Percentiles rank a stretch among this genome's conserved stretches.
phyloP scores from a whole-genome alignment of 2,113 vertebrate genomes.

The Eclectus roratus region DNA sequence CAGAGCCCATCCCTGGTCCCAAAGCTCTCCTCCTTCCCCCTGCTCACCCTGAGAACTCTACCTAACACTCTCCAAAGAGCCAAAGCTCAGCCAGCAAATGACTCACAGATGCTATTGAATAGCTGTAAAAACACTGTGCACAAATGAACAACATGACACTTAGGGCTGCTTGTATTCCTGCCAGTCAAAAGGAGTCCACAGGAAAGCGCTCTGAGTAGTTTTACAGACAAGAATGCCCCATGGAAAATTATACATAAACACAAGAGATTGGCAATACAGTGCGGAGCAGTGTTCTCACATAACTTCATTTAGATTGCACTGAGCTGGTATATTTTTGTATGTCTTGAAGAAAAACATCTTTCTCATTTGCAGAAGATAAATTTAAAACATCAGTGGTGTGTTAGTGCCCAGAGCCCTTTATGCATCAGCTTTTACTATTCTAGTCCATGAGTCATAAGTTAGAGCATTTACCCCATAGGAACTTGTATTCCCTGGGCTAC shows the following conservation, averaged over 20 bases:
- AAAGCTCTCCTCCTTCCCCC: not conserved
- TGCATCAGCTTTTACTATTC: slow-evolving; percentile 40
- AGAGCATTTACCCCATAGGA: slow-evolving; percentile 44
- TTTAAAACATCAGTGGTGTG: slow-evolving; percentile 66
- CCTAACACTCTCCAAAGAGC: not conserved
- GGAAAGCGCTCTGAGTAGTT: slow-evolving; percentile 61
- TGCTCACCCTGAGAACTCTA: not conserved
- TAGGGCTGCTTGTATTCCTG: slow-evolving; percentile 67
- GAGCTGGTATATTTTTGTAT: slow-evolving; percentile 66
- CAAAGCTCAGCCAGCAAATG: slow-evolving; percentile 41
- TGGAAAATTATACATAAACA: slow-evolving; percentile 64
- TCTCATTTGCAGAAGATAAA: slow-evolving; percentile 72
- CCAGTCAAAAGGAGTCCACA: slow-evolving; percentile 74
- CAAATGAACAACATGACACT: slow-evolving; percentile 71
- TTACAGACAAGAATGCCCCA: slow-evolving; percentile 68
- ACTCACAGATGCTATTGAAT: slow-evolving; percentile 75
- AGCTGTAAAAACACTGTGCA: slow-evolving; percentile 68
- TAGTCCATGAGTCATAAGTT: slow-evolving; percentile 46
- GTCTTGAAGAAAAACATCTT: slow-evolving; percentile 70
- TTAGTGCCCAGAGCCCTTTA: slow-evolving; percentile 32
- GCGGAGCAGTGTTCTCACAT: slow-evolving; percentile 48
- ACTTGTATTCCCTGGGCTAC: slow-evolving; percentile 52
- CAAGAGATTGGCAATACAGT: slow-evolving; percentile 45
- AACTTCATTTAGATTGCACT: slow-evolving; percentile 60
- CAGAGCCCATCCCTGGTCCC: not conserved